phyloP scores from a whole-genome alignment of 1,140 invertebrate genomes.

The Drosophila triauraria region DNA sequence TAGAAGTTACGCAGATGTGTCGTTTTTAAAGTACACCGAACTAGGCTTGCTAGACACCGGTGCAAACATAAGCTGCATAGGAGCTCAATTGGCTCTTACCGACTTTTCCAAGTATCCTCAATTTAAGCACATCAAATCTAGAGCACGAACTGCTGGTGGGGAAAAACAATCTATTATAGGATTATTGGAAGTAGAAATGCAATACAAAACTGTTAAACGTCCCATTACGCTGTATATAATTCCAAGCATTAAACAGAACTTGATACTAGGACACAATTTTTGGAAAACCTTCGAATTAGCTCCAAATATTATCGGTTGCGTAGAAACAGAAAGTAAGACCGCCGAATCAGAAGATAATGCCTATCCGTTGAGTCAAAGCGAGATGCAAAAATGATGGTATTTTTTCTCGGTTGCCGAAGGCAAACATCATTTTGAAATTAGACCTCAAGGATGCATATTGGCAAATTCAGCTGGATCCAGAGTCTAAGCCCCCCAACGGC shows the following conservation, averaged over 20 bases:
- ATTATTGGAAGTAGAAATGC: not conserved
- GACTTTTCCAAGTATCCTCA: not conserved
- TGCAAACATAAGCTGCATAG: not conserved
- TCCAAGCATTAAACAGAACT: not conserved
- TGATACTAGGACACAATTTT: no score
- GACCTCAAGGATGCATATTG: no score
- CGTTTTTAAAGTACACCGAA: not conserved
- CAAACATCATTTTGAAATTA: no score
- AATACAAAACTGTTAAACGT: not conserved
- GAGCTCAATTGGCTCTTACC: not conserved
- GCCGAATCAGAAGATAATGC: no score
- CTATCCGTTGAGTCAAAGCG: not conserved
- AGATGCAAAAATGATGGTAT: not conserved
- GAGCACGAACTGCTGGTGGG: not conserved
- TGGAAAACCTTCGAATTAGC: no score
- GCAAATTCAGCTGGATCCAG: no score
- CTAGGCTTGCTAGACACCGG: not conserved
- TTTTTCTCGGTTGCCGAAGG: no score
- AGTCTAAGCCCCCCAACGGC: no score
- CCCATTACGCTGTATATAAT: slow-evolving; percentile 10
- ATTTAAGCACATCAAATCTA: not conserved
- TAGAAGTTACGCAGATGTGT: not conserved
- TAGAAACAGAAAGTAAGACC: no score
- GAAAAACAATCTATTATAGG: slow-evolving; percentile 2
- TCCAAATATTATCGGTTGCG: no score